These are phyloP conservation scores for Drosophila kikkawai DNA, from an alignment of 1,140 invertebrate genomes.

Conservation along the genomic window DNA sequence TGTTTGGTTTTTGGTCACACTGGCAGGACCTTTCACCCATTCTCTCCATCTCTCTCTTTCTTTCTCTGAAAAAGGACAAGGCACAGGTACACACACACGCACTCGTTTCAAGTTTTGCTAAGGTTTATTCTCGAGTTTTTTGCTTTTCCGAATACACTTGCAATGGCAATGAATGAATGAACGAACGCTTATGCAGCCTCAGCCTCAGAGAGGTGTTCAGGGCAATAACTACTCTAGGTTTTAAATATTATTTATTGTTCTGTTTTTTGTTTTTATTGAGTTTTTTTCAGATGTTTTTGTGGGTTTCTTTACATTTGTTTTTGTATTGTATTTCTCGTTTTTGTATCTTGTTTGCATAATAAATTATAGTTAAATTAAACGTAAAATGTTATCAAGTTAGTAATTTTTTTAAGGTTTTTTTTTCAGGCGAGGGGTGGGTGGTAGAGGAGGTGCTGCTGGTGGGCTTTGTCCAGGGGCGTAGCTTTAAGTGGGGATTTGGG, in stretches of 20 bases:
- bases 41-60: not conserved
- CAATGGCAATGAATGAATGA: conserved; percentile 30
- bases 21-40: not conserved
- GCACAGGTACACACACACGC: conserved; percentile 2
- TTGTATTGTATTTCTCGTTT: conserved; percentile 68
- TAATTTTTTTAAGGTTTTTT: conserved; percentile 51
- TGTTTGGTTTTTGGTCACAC: not conserved
- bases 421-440: conserved; percentile 23
- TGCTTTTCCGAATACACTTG: conserved; percentile 59
- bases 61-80: conserved; percentile 13
- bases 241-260: conserved; percentile 75
- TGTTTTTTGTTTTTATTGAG: conserved; percentile 69
- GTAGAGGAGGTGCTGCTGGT: conserved; percentile 29
- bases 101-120: conserved; percentile 45
- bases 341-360: conserved; percentile 76
- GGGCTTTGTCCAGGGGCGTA: conserved; percentile 11
- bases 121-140: conserved; percentile 28
- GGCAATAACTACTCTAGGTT: conserved; percentile 48
- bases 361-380: conserved; percentile 81
- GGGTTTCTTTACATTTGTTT: conserved; percentile 74
- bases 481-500: not conserved
- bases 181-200: conserved; percentile 15
- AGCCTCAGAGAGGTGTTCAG: conserved; percentile 11
- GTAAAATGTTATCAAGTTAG: conserved; percentile 75
- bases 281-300: conserved; percentile 68